Percentiles rank a stretch among this genome's conserved stretches.
phyloP scores from a whole-genome alignment of 2,888 invertebrate species.

The Apeira syringaria region DNA sequence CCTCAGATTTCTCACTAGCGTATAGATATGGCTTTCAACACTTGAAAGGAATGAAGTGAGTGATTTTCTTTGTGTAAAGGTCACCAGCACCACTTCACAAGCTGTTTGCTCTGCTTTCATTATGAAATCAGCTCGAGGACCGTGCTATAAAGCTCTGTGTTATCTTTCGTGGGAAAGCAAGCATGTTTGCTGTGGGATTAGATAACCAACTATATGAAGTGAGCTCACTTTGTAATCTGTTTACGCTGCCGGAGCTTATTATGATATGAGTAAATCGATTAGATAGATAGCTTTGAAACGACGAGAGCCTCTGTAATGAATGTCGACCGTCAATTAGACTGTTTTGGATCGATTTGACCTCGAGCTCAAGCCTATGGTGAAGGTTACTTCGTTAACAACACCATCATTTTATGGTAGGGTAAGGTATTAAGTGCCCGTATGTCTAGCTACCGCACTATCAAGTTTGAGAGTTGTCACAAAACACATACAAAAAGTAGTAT shows the following conservation, averaged over 20 bases:
- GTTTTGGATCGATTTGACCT: no score
- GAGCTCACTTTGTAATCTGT: constrained; percentile 21
- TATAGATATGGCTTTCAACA: constrained; percentile 2
- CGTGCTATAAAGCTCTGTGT: constrained; percentile 43
- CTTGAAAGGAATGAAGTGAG: constrained; percentile 1
- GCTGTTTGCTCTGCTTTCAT: constrained; percentile 23
- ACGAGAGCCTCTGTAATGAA: no score
- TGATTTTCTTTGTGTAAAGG: constrained; percentile 8
- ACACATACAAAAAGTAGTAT: no score
- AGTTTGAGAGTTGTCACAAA: no score
- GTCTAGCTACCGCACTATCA: no score
- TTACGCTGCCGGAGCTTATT: constrained; percentile 19
- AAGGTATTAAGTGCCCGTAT: no score
- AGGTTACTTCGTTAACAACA: no score
- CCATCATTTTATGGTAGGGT: no score
- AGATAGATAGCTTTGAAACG: no score
- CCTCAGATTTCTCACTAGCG: background rate
- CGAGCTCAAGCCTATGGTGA: no score
- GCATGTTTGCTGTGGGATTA: constrained; percentile 39
- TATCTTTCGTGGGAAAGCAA: constrained; percentile 61
- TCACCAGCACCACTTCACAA: constrained; percentile 15
- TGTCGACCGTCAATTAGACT: no score
- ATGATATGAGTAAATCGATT: constrained; percentile 21
- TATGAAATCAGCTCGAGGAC: constrained; percentile 42
- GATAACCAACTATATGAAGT: constrained; percentile 39